Evolutionary conservation across 1,140 invertebrate species (phyloP).

Genomic region (Brachionus koreanus): DNA sequence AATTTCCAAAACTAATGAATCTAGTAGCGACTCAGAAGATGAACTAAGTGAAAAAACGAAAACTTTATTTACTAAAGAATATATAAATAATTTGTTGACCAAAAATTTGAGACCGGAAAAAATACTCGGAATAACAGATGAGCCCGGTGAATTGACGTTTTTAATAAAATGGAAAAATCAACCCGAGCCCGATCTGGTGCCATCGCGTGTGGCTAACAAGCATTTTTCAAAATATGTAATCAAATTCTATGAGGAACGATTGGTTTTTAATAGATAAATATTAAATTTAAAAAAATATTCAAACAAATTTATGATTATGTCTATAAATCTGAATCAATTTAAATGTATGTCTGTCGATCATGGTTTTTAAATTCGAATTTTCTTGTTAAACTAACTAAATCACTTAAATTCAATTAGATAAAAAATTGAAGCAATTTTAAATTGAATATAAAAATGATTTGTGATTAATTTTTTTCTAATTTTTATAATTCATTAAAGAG

Average conservation of each 20-base stretch:
- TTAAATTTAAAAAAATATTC: not conserved
- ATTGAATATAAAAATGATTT: no score
- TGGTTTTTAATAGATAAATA: conserved; percentile 63
- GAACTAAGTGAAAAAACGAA: not conserved
- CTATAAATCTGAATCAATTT: not conserved
- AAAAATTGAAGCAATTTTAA: not conserved
- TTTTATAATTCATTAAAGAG: no score
- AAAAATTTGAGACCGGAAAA: conserved; percentile 74
- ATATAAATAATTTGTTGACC: conserved; percentile 76
- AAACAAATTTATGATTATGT: not conserved
- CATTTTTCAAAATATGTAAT: conserved; percentile 91
- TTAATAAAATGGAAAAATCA: conserved; percentile 95
- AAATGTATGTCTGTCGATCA: not conserved
- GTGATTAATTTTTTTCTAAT: no score
- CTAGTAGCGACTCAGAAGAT: not conserved
- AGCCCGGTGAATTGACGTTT: conserved; percentile 78
- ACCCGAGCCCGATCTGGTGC: conserved; percentile 88
- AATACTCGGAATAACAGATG: conserved; percentile 88
- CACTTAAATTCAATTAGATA: not conserved
- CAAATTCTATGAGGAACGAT: conserved; percentile 86
- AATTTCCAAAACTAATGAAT: conserved; percentile 45
- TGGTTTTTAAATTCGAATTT: not conserved
- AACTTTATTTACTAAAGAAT: conserved; percentile 14
- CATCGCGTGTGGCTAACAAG: conserved; percentile 81
- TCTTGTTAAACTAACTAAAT: not conserved